phyloP scores from a whole-genome alignment of 2,888 invertebrate genomes.

The Heliconius sara region DNA sequence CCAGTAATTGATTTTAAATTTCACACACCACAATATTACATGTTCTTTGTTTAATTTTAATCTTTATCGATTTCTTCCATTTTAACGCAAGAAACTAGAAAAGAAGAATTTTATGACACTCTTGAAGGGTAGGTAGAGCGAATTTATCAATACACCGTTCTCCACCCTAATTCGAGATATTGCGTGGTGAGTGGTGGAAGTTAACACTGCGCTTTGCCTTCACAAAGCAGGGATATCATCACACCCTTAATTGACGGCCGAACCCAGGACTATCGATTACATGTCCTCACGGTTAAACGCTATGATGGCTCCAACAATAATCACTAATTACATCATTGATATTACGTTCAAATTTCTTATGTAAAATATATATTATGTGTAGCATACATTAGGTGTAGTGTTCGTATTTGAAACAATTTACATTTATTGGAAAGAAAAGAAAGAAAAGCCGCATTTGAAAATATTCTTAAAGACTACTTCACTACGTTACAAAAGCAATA shows the following conservation, averaged over 20 bases:
- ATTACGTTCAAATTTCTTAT: background rate
- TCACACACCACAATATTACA: too few species aligned
- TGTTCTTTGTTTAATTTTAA: too few species aligned
- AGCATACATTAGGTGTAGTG: background rate
- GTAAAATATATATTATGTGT: background rate
- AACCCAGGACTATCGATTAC: background rate
- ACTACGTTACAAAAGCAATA: slow-evolving; percentile 46
- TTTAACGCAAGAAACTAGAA: too few species aligned
- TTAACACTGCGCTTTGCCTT: too few species aligned
- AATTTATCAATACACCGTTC: too few species aligned
- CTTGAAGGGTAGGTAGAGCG: too few species aligned
- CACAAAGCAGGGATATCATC: too few species aligned
- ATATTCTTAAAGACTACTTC: slow-evolving; percentile 34
- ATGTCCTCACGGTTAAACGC: background rate
- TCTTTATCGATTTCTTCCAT: too few species aligned
- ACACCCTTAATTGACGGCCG: background rate
- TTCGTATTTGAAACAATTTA: background rate
- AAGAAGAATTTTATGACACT: too few species aligned
- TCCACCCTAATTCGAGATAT: too few species aligned
- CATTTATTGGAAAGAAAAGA: slow-evolving; percentile 24
- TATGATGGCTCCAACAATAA: background rate
- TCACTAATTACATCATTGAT: background rate
- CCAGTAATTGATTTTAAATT: too few species aligned
- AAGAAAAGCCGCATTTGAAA: slow-evolving; percentile 5
- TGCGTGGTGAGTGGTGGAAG: too few species aligned